Conservation (phyloP, 2,113 vertebrate species). For the Jacana jacana region DNA sequence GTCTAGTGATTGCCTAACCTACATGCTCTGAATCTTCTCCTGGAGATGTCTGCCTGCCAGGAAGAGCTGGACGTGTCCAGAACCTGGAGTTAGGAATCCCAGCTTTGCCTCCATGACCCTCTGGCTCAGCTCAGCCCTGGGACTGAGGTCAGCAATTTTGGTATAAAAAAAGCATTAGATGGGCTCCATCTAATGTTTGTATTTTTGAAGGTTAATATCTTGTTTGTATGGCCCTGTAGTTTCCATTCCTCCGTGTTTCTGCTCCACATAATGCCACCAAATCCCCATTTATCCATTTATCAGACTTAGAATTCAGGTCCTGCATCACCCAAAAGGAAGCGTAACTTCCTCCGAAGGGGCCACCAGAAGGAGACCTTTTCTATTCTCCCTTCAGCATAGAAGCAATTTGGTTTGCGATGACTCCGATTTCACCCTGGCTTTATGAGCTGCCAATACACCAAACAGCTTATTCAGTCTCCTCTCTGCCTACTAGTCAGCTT, state of each 20-base stretch:
- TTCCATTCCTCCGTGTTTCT: not conserved
- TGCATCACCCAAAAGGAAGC: not conserved
- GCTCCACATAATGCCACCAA: not conserved
- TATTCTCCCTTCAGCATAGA: not conserved
- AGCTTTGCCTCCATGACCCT: not conserved
- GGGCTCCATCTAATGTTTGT: fast-evolving
- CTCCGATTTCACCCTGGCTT: not conserved
- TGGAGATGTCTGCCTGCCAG: not conserved
- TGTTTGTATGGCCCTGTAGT: not conserved
- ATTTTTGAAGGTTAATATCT: not conserved
- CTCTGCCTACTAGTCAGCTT: not conserved
- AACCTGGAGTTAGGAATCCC: not conserved
- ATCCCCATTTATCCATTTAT: not conserved
- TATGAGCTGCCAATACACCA: not conserved
- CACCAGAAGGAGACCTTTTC: not conserved
- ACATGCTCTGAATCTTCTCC: not conserved
- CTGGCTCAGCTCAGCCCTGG: not conserved
- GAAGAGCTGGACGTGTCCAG: not conserved
- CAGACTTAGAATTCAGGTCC: not conserved
- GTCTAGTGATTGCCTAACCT: not conserved
- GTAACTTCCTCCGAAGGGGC: not conserved
- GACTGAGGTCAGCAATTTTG: not conserved
- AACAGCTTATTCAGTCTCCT: not conserved
- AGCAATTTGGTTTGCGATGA: not conserved
- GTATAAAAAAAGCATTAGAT: not conserved